Percentiles rank a stretch among this genome's conserved stretches.
phyloP scores from a whole-genome alignment of 2,888 invertebrate species.

The Syritta pipiens region DNA sequence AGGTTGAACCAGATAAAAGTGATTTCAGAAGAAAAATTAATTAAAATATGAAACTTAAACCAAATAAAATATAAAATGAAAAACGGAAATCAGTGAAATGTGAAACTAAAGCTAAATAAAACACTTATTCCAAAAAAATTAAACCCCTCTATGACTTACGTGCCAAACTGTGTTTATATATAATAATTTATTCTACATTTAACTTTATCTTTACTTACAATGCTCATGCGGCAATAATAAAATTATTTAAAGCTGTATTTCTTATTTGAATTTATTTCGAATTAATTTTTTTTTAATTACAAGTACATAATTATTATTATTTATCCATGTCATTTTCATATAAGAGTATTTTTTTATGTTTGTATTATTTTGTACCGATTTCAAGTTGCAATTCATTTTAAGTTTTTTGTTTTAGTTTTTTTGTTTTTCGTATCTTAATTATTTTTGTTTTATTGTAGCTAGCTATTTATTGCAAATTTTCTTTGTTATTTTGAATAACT shows the following conservation, averaged over 20 bases:
- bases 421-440: conserved; percentile 14
- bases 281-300: conserved; percentile 41
- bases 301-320: conserved; percentile 20
- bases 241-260: conserved; percentile 64
- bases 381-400: conserved; percentile 60
- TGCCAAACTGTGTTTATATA: conserved; percentile 28
- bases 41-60: too few species aligned
- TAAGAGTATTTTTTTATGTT: conserved; percentile 19
- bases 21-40: too few species aligned
- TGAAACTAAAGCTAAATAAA: neutral
- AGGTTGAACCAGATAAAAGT: too few species aligned
- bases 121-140: neutral
- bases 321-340: conserved; percentile 13
- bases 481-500: conserved; percentile 9
- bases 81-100: neutral
- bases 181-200: conserved; percentile 5
- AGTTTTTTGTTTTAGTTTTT: conserved; percentile 20
- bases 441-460: conserved; percentile 31
- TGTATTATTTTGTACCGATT: conserved; percentile 63
- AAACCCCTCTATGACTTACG: conserved; percentile 17
- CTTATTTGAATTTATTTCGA: conserved; percentile 42
- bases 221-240: conserved; percentile 56
- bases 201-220: conserved; percentile 33
- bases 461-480: conserved; percentile 55
- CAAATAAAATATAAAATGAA: too few species aligned